phyloP scores from a whole-genome alignment of 1,140 invertebrate species.

The Hyles euphorbiae region DNA sequence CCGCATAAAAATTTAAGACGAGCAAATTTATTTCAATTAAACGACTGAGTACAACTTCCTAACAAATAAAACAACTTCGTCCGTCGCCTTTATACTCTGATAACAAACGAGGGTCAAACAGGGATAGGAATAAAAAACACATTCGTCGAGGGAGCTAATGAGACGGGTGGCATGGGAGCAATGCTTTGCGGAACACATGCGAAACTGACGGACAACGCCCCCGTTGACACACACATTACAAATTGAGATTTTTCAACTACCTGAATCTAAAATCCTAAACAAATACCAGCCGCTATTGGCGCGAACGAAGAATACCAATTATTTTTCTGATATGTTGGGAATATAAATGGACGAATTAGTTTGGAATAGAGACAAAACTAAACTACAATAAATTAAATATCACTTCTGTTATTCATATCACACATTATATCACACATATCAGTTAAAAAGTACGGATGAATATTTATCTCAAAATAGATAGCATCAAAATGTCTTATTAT shows the following conservation, averaged over 20 bases:
- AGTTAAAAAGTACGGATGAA: no score
- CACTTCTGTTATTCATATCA: no score
- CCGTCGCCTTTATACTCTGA: constrained; percentile 35
- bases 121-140: constrained; percentile 45
- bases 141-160: constrained; percentile 53
- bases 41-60: constrained; percentile 21
- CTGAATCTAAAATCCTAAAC: no score
- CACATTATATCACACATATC: no score
- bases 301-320: no score
- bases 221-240: constrained; percentile 37
- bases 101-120: constrained; percentile 45
- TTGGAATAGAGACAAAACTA: no score
- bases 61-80: constrained; percentile 34
- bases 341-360: no score
- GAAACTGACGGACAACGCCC: constrained; percentile 52
- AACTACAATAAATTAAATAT: no score
- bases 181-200: constrained; percentile 39
- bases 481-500: no score
- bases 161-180: constrained; percentile 49
- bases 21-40: constrained; percentile 33
- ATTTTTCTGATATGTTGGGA: no score
- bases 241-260: constrained; percentile 30
- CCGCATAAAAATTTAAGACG: constrained; percentile 12
- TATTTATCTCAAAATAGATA: no score
- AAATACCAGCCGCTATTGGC: no score